A percentile compares a stretch with the other conserved stretches of the same genome.
Conservation (phyloP, 2,113 vertebrate genomes). For the Lichenostomus cassidix region DNA sequence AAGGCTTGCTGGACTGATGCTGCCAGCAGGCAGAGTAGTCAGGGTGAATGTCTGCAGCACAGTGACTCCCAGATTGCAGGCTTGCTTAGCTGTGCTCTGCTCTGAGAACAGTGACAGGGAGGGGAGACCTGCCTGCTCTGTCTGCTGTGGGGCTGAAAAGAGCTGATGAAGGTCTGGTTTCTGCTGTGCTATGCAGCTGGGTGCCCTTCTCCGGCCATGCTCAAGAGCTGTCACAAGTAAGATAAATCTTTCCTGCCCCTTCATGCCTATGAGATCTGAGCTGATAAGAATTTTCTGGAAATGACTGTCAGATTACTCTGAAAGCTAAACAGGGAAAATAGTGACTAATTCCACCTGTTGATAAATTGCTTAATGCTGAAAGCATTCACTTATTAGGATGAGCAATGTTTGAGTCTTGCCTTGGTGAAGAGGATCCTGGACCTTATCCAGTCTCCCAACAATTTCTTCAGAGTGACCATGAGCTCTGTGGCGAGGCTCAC, state of each 20-base stretch:
- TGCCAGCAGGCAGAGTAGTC: background rate
- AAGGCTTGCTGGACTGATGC: background rate
- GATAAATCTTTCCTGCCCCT: background rate
- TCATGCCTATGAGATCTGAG: background rate
- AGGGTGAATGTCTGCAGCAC: fast-evolving
- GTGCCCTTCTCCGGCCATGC: background rate
- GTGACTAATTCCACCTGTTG: background rate
- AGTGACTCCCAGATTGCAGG: background rate
- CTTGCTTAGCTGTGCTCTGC: fast-evolving
- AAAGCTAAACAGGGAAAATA: background rate
- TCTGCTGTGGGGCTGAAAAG: background rate
- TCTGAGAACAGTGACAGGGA: fast-evolving
- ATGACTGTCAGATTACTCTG: background rate
- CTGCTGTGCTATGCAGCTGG: background rate
- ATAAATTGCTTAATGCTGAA: conserved; percentile 2
- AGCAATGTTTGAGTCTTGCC: background rate
- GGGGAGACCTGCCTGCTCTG: background rate
- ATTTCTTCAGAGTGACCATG: background rate
- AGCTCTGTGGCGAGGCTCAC: fast-evolving
- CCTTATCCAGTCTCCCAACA: background rate
- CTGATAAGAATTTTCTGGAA: background rate
- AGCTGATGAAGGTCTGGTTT: background rate
- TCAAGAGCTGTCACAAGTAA: background rate
- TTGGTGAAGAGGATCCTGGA: background rate
- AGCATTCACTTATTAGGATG: background rate